Evolutionary conservation across 2,888 invertebrate genomes (phyloP), one percentile per base, ranked within the genome.

Genomic region (Rhyacophila evoluta): DNA sequence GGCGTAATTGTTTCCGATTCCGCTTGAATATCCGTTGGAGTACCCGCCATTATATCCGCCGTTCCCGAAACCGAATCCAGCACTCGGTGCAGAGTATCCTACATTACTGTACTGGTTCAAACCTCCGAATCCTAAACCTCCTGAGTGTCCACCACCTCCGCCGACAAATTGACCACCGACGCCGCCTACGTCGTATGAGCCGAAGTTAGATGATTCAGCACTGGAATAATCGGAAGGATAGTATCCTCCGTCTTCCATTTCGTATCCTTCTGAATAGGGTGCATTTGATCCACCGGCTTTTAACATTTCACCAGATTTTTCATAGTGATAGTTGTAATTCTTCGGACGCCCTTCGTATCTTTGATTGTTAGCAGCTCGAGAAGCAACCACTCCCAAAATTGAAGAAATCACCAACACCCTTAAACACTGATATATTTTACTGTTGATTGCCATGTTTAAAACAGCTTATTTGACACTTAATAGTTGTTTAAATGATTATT

Each of bases 221-320:
- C 77, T 74, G 28, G 69, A 73, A 39, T 74, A 79, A 55, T 81
- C 83, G 39, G 81, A 75, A 11, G 91, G 91, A 84, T 91, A 91
- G 84, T 91, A 91, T 79, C 87, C 89, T 85, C 91, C 90, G 86
- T 92, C 91, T 85, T 91, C 90, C 39, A 92, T 90, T 86, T 91
- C 91, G 83, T 92, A 92, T 38, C 90, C 90, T 77, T 86, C 88
- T 0, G 91, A 81, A 1, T 86, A 83, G 8, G 88, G 88, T 12
- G 85, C 78, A 6, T 84, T 84, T 2, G 86, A 84, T 10, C 85
- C 86, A 0, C 86, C 86, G 0, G 86, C 85, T 76, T 87, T 85
- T 85, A 88, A 84, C 39, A 86, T 83, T 83, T 87, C 87, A 83
- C 86, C 86, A 2, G 85, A 85, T 84, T 86, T 84, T 71, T 79